Base-by-base conservation (phyloP, 2,113 vertebrate genomes). In the Genyomyrus donnyi region DNA sequence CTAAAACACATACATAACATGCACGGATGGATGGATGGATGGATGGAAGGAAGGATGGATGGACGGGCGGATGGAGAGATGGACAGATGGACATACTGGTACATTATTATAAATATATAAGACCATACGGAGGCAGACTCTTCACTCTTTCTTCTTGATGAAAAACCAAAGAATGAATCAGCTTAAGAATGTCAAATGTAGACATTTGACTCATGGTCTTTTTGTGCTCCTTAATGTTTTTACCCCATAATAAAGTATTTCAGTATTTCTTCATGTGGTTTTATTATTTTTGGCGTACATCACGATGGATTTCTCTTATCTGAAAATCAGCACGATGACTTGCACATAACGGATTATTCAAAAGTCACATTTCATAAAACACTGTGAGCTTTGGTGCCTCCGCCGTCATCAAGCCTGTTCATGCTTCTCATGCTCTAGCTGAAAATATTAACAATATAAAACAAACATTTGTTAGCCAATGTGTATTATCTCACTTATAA, bases 381-480 rank as follows among this genome's bases (percentile, higher is more conserved):
- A 48, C 91, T 90, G 7, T 17, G 92, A 56, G 42, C 5, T 93
- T 93, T 93, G 94, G 92, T 94, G 94, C 93, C 92, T 93, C 94
- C 93, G 94, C 94, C 45, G 94, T 95, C 94, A 95, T 95, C 94
- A 95, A 92, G 94, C 94, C 93, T 94, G 94, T 93, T 94, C 93
- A 91, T 90, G 92, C 91, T 93, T 93, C 94, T 94, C 95, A 94
- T 94, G 93, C 95, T 93, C 92, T 94, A 1, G 35, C 74, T 77
- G 42, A 39, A 77, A 77, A 39, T 93, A 93, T 94, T 95, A 95
- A 94, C 95, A 95, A 95, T 95, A 92, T 94, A 94, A 95, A 95
- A 96, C 95, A 95, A 96, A 94, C 84, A 96, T 92, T 95, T 94
- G 95, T 93, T 93, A 92, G 94, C 94, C 94, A 94, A 91, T 94